Percentiles rank a stretch among this genome's conserved stretches.
phyloP scores from a whole-genome alignment of 1,140 invertebrate genomes.

The Matsumurasca onukii region DNA sequence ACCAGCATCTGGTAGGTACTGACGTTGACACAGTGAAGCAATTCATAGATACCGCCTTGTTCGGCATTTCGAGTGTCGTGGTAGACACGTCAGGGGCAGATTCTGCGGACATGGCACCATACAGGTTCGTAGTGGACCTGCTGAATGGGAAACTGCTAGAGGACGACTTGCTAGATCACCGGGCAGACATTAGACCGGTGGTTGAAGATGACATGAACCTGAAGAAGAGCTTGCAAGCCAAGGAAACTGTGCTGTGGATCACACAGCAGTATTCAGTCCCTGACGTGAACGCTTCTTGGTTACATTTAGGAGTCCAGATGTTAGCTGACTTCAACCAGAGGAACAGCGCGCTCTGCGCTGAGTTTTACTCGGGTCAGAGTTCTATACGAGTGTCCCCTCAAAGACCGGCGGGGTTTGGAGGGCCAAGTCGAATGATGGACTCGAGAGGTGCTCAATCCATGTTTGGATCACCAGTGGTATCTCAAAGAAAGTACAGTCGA shows the following conservation, averaged over 20 bases:
- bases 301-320: background rate
- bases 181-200: slow-evolving; percentile 18
- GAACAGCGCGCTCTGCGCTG: background rate
- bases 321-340: background rate
- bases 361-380: background rate
- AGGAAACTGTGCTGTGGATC: slow-evolving; percentile 15
- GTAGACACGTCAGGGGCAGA: background rate
- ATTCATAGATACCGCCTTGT: background rate
- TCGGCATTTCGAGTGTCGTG: background rate
- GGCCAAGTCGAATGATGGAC: background rate
- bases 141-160: slow-evolving; percentile 19
- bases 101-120: background rate
- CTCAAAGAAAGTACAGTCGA: slow-evolving; percentile 8
- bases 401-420: background rate
- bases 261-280: slow-evolving; percentile 3
- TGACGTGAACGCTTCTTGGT: background rate
- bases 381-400: background rate
- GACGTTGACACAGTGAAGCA: background rate
- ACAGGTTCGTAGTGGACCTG: slow-evolving; percentile 18
- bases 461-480: background rate
- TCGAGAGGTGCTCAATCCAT: background rate
- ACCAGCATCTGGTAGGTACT: background rate
- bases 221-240: background rate
- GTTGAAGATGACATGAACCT: slow-evolving; percentile 20
- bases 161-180: slow-evolving; percentile 7